Evolutionary conservation across 2,113 vertebrate genomes (phyloP).

Genomic region (Sialia sialis): DNA sequence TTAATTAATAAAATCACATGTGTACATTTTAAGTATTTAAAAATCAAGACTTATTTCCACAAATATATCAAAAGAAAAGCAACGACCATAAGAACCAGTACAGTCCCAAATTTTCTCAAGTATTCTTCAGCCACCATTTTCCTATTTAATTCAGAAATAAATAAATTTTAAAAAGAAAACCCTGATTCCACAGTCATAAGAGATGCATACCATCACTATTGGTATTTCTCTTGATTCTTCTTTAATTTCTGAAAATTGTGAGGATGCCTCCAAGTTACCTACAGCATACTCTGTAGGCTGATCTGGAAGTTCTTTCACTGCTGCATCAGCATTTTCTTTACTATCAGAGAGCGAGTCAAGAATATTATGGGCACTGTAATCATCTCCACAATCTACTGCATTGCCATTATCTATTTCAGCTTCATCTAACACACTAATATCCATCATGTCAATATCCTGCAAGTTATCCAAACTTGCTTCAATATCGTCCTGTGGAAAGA

Average conservation of each 20-base stretch:
- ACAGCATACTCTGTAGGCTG: constrained; percentile 69
- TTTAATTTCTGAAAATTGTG: constrained; percentile 43
- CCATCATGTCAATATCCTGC: constrained; percentile 86
- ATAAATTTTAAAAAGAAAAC: neutral
- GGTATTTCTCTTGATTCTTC: constrained; percentile 67
- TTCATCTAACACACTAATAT: constrained; percentile 85
- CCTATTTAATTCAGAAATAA: neutral
- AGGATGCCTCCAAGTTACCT: constrained; percentile 51
- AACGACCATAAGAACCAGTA: neutral
- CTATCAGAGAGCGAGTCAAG: constrained; percentile 72
- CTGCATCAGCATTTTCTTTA: constrained; percentile 67
- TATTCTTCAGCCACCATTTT: neutral
- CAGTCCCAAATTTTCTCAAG: neutral
- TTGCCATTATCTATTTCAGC: constrained; percentile 81
- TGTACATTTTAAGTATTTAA: neutral
- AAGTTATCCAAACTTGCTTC: constrained; percentile 81
- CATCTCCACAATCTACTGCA: constrained; percentile 71
- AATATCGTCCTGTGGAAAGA: constrained; percentile 75
- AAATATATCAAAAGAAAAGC: neutral
- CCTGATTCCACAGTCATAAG: neutral
- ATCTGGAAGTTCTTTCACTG: constrained; percentile 61
- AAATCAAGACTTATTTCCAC: neutral
- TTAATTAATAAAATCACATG: neutral
- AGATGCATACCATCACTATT: constrained; percentile 24
- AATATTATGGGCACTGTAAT: constrained; percentile 70